Base-by-base conservation (phyloP, 2,797 vertebrate species). In the Mastacembelus armatus region DNA sequence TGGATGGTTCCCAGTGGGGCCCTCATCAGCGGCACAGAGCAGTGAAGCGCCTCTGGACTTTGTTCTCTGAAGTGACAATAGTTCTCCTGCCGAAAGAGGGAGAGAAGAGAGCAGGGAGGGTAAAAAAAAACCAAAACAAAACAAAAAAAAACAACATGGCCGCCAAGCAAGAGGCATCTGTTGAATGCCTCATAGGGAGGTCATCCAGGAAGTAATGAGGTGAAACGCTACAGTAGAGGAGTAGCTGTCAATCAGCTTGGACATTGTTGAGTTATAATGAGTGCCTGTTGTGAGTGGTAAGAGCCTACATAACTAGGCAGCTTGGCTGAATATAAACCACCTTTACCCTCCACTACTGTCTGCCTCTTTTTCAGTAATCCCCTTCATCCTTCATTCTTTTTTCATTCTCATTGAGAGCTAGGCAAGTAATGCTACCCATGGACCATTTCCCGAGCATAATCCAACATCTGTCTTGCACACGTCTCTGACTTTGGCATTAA, bases 381-480 rank as follows among this genome's bases (percentile, higher is more conserved):
- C 59, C 39, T 71, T 57, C 65, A 64, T 73, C 64, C 57, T 35
- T 80, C 56, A 61, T 71, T 35, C 24, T 54, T 74, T 62, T 69
- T n/a, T 57, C 71, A 47, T 62, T 32, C 66, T 74, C 57, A 43
- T 42, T 66, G 70, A 65, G 52, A 81, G 59, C 55, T 22, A 71
- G 48, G 79, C 55, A 67, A 74, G 66, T 74, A 78, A 85, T 74
- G 58, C 73, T 65, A 71, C 71, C 52, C 49, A 77, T 67, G 83
- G 84, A 81, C 85, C 81, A 81, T 88, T 90, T 87, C 78, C 81
- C 18, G 32, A 67, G 60, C 60, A 69, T 85, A 79, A 87, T 88
- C 71, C 84, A 82, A 85, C 86, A 87, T 88, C 88, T 89, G 90
- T 89, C 87, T 85, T 70, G 54, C 83, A 73, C 76, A 77, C 60